These are phyloP conservation scores for Uropetala carovei DNA, from an alignment of 2,888 invertebrate species.

Conservation along the genomic window DNA sequence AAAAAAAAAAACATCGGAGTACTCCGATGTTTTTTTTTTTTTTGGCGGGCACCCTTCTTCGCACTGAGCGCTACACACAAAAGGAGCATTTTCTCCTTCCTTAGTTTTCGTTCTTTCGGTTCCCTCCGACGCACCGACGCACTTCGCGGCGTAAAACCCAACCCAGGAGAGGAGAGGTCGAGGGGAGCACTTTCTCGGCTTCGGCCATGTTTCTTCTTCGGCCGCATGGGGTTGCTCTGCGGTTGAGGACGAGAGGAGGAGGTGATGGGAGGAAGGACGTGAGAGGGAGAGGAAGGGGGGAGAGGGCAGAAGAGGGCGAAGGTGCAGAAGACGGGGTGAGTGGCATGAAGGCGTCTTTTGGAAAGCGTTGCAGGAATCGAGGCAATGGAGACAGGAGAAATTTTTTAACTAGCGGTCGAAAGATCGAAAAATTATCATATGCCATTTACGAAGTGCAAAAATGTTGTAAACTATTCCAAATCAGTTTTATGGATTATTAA, in stretches of 20 bases:
- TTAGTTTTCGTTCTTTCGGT: not conserved
- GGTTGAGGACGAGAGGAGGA: not conserved
- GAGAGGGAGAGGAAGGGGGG: not conserved
- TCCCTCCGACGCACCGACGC: constrained; percentile 26
- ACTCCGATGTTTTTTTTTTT: not conserved
- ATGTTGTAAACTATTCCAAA: no score
- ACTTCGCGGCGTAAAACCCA: not conserved
- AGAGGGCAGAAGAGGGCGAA: not conserved
- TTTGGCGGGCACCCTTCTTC: not conserved
- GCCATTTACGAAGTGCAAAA: no score
- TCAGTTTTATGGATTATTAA: no score
- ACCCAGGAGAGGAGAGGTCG: not conserved
- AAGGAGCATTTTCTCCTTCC: constrained; percentile 12
- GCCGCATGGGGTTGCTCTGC: not conserved
- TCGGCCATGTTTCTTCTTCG: not conserved
- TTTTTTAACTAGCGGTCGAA: no score
- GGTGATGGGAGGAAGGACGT: not conserved
- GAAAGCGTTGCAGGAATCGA: no score
- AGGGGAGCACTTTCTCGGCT: not conserved
- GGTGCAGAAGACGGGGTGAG: not conserved
- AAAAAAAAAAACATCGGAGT: not conserved
- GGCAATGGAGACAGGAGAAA: no score
- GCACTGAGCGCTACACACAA: not conserved
- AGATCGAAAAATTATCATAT: no score
- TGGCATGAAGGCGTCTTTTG: not conserved